phyloP scores from a whole-genome alignment of 2,888 invertebrate species.

The Sepiola atlantica region DNA sequence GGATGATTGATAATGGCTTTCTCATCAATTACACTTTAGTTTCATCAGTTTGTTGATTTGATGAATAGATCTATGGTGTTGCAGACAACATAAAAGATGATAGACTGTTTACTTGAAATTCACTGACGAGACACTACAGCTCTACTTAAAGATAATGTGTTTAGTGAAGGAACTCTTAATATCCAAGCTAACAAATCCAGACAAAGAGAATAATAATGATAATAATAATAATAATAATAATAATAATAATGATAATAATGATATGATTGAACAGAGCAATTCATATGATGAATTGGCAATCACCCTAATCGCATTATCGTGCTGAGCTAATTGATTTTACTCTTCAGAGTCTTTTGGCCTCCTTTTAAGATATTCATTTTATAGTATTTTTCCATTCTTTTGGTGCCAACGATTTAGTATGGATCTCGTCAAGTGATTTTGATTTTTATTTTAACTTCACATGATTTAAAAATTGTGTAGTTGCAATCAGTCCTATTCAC shows the following conservation, averaged over 20 bases:
- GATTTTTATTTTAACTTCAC: neutral
- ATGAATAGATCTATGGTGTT: neutral
- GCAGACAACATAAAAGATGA: neutral
- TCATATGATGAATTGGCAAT: neutral
- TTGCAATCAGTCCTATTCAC: neutral
- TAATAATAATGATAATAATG: too few species aligned
- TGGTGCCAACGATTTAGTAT: neutral
- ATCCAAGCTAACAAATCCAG: neutral
- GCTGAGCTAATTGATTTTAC: neutral
- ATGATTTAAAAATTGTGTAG: neutral
- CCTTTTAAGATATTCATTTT: neutral
- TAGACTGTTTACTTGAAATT: neutral
- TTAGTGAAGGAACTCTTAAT: neutral
- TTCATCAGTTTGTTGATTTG: neutral
- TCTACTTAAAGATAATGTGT: neutral
- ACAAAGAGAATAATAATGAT: neutral
- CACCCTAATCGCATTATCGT: neutral
- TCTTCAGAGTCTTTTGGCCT: neutral
- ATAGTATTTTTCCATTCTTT: neutral
- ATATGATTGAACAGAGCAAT: neutral
- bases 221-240: too few species aligned
- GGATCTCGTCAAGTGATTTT: neutral
- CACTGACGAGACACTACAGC: neutral
- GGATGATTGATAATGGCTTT: neutral
- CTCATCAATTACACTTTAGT: neutral